A percentile compares a stretch with the other conserved stretches of the same genome.
phyloP scores from a whole-genome alignment of 2,113 vertebrate genomes.

The Limnothrissa miodon region DNA sequence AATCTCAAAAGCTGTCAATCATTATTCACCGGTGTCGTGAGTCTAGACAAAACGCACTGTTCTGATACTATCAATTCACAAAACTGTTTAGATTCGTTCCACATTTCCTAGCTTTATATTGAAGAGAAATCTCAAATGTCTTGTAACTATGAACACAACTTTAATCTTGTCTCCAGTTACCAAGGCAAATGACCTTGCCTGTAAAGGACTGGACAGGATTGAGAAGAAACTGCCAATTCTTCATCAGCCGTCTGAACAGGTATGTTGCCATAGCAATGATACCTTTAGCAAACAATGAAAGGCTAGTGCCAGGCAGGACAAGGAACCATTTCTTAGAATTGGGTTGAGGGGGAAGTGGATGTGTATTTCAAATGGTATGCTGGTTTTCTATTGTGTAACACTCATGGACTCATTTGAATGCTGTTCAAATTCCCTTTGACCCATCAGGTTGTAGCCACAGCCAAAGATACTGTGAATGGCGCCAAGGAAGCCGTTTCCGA shows the following conservation, averaged over 20 bases:
- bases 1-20: too few relatives aligned
- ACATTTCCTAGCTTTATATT: too few relatives aligned
- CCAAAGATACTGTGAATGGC: conserved; percentile 76
- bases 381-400: not conserved
- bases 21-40: too few relatives aligned
- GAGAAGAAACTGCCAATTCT: conserved; percentile 83
- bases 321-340: not conserved
- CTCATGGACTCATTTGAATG: conserved; percentile 57
- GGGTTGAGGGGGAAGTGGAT: conserved; percentile 15
- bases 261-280: not conserved
- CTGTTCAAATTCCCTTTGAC: conserved; percentile 49
- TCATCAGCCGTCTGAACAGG: conserved; percentile 69
- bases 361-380: conserved; percentile 23
- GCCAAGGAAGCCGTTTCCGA: conserved; percentile 76
- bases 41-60: too few relatives aligned
- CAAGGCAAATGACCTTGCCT: conserved; percentile 82
- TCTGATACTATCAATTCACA: too few relatives aligned
- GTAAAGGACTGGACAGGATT: conserved; percentile 86
- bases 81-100: too few relatives aligned
- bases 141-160: not conserved
- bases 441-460: conserved; percentile 71
- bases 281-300: too few relatives aligned
- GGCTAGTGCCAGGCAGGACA: conserved; percentile 34
- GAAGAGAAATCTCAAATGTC: too few relatives aligned
- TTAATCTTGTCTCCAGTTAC: conserved; percentile 67